Percentiles rank a stretch among this genome's conserved stretches.
Conservation (phyloP, 2,888 invertebrate genomes). For the Sinopyrophorus schimmeli region DNA sequence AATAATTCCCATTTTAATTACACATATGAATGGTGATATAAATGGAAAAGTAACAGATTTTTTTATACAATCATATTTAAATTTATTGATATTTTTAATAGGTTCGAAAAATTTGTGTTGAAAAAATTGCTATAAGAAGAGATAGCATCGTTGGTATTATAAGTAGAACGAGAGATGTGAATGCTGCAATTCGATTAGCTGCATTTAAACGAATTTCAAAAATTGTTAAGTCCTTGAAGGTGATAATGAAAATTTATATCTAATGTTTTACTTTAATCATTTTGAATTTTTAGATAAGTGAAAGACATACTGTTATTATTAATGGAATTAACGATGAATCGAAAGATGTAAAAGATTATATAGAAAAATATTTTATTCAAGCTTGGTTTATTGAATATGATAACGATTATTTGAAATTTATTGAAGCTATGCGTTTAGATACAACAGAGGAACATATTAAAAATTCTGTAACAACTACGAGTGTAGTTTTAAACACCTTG, state of each 20-base stretch:
- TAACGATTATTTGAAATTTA: slow-evolving; percentile 70
- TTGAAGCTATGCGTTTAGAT: slow-evolving; percentile 76
- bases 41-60: slow-evolving; percentile 55
- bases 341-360: slow-evolving; percentile 53
- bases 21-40: slow-evolving; percentile 74
- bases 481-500: slow-evolving; percentile 58
- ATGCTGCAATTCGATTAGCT: slow-evolving; percentile 71
- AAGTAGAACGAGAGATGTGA: slow-evolving; percentile 74
- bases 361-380: slow-evolving; percentile 63
- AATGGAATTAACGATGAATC: slow-evolving; percentile 67
- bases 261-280: slow-evolving; percentile 51
- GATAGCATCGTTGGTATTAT: slow-evolving; percentile 72
- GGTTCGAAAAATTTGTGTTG: slow-evolving; percentile 65
- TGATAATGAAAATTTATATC: slow-evolving; percentile 46
- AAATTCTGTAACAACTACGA: slow-evolving; percentile 60
- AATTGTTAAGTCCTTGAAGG: slow-evolving; percentile 38
- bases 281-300: slow-evolving; percentile 61
- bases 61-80: slow-evolving; percentile 1
- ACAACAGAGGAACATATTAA: slow-evolving; percentile 65
- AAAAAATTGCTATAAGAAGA: slow-evolving; percentile 72
- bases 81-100: slow-evolving; percentile 19
- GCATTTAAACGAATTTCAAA: slow-evolving; percentile 54
- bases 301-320: slow-evolving; percentile 64
- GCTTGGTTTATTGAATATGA: slow-evolving; percentile 76
- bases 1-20: slow-evolving; percentile 72